Base-by-base conservation (phyloP, 2,888 invertebrate genomes). In the Alsophila aescularia region DNA sequence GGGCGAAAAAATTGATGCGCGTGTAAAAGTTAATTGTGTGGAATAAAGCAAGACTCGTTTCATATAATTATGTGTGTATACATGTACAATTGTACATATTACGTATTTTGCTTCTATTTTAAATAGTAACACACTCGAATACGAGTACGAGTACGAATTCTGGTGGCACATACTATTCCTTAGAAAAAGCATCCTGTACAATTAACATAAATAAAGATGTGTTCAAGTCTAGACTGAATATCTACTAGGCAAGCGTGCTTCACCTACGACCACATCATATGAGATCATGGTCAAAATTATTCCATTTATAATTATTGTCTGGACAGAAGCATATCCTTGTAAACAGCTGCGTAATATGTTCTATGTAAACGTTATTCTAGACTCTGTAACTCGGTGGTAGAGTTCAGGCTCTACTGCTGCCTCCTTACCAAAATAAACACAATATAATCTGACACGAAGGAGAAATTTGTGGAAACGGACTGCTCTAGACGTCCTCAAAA, bases 11-110 rank as follows among this genome's bases (percentile, higher is more conserved):
- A 72, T 66, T 67, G 61, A 69, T 68, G 62, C 66, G 70, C 69
- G 67, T 70, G 69, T 76, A 70, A 71, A 76, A 72, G 61, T 72
- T 76, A 75, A 75, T 73, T 75, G 75, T 67, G 66, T 60, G 70
- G 72, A 76, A 72, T 67, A 69, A 59, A 69, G 62, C 62, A 63
- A 48, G 50, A 52, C 58, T 9, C 35, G 24, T 7, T 35, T n/a
- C n/a, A n/a, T n/a, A n/a, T n/a, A n/a, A n/a, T n/a, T n/a, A n/a
- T n/a, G n/a, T n/a, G n/a, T n/a, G n/a, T n/a, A n/a, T n/a, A n/a
- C n/a, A n/a, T n/a, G n/a, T n/a, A n/a, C n/a, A n/a, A n/a, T n/a
- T n/a, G n/a, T n/a, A n/a, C n/a, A n/a, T n/a, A n/a, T n/a, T n/a
- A n/a, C n/a, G n/a, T n/a, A n/a, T n/a, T n/a, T n/a, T n/a, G n/a